These are phyloP conservation scores for Thera obeliscata DNA, from an alignment of 2,888 invertebrate genomes.

Conservation along the genomic window DNA sequence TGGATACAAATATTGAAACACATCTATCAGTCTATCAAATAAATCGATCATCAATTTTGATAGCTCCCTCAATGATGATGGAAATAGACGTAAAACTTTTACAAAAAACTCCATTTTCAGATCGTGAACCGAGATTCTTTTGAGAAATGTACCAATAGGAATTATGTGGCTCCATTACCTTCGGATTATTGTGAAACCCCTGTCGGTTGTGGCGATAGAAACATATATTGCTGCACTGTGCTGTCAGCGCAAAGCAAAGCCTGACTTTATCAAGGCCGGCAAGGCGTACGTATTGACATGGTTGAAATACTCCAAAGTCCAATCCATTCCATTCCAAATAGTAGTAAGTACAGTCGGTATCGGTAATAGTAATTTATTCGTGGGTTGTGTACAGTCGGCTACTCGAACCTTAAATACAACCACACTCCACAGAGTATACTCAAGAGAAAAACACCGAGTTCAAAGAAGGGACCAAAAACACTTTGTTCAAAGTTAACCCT, in stretches of 20 bases:
- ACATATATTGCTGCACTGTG: conserved; percentile 24
- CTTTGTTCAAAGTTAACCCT: too few relatives aligned
- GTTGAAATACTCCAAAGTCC: neutral
- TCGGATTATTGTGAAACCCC: conserved; percentile 45
- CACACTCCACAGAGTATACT: too few relatives aligned
- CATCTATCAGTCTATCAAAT: conserved; percentile 64
- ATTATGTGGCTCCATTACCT: conserved; percentile 44
- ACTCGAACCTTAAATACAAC: too few relatives aligned
- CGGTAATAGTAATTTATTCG: too few relatives aligned
- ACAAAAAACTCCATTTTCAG: conserved; percentile 66
- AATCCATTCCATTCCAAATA: too few relatives aligned
- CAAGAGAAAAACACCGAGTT: too few relatives aligned
- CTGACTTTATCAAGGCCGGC: conserved; percentile 24
- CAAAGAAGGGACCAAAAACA: too few relatives aligned
- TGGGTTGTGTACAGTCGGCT: too few relatives aligned
- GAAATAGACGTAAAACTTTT: conserved; percentile 62
- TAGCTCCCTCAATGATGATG: conserved; percentile 64
- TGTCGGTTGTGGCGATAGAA: conserved; percentile 18
- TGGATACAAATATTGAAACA: conserved; percentile 76
- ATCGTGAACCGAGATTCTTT: conserved; percentile 21
- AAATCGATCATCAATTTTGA: conserved; percentile 69
- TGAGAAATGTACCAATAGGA: conserved; percentile 20
- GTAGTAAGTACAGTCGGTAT: too few relatives aligned
- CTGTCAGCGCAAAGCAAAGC: conserved; percentile 6
- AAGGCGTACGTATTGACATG: conserved; percentile 13